A percentile compares a stretch with the other conserved stretches of the same genome.
These are phyloP conservation scores for Philypnodon macrostomus DNA, from an alignment of 2,797 vertebrate genomes.

Conservation along the genomic window DNA sequence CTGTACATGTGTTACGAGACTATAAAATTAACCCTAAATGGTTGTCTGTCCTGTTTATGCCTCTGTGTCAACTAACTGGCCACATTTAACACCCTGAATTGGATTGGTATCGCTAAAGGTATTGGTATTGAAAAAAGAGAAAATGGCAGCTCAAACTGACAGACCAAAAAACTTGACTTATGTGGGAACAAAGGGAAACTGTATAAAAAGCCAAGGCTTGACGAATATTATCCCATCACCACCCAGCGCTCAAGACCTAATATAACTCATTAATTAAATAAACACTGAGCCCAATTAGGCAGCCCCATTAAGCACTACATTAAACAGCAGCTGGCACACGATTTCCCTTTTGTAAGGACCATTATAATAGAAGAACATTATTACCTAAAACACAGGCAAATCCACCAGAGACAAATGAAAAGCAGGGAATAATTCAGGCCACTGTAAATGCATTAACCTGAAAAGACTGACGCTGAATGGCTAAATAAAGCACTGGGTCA, in stretches of 20 bases:
- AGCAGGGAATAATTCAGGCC: conserved; percentile 46
- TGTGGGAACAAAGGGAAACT: conserved; percentile 25
- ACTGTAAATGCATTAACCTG: conserved; percentile 58
- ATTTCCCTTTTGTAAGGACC: conserved; percentile 69
- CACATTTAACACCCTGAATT: no score
- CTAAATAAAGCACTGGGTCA: conserved; percentile 47
- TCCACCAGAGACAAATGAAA: conserved; percentile 51
- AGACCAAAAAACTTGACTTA: conserved; percentile 18
- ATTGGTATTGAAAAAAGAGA: no score
- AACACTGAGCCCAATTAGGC: conserved; percentile 77
- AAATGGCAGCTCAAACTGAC: no score
- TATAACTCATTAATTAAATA: conserved; percentile 78
- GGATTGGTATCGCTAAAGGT: no score
- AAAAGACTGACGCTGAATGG: conserved; percentile 48
- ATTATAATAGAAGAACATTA: conserved; percentile 70
- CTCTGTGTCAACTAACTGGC: no score
- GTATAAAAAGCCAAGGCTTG: conserved; percentile 33
- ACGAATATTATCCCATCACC: conserved; percentile 55
- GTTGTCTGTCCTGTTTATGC: no score
- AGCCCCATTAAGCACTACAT: conserved; percentile 78
- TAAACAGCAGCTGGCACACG: conserved; percentile 76
- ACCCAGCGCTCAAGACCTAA: conserved; percentile 61
- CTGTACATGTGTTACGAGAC: no score
- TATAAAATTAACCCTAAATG: no score
- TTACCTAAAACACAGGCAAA: conserved; percentile 67